Evolutionary conservation across 2,797 vertebrate genomes (phyloP).

Genomic region (Sus cebifrons): DNA sequence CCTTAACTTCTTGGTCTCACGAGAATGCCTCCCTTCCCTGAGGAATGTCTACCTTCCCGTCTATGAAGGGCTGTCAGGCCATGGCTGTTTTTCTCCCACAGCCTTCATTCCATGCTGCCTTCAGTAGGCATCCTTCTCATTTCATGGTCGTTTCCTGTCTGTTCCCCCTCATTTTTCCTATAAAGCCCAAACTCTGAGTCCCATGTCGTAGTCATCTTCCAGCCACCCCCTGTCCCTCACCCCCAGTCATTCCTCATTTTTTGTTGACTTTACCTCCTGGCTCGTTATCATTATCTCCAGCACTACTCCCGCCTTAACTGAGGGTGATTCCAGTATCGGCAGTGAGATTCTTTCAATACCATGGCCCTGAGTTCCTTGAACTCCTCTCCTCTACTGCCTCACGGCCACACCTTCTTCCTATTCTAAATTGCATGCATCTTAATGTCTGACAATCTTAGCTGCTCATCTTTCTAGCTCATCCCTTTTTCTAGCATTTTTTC

Average conservation of each 20-base stretch:
- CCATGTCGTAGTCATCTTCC: neutral
- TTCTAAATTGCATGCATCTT: fast-evolving
- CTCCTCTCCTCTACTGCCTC: neutral
- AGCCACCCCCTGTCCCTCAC: neutral
- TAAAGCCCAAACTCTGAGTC: neutral
- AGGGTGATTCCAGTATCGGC: neutral
- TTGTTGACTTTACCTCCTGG: neutral
- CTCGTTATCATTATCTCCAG: neutral
- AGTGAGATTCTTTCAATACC: neutral
- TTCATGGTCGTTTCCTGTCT: neutral
- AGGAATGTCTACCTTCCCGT: neutral
- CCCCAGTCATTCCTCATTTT: neutral
- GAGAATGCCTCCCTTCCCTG: neutral
- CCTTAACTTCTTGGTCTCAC: neutral
- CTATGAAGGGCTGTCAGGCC: neutral
- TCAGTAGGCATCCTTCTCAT: neutral
- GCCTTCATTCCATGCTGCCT: neutral
- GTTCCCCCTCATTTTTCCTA: neutral
- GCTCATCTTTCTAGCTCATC: neutral
- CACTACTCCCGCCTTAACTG: neutral
- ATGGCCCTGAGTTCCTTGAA: neutral
- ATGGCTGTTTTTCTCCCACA: neutral
- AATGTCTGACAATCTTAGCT: neutral
- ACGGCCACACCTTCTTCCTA: neutral
- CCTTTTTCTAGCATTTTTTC: neutral